Conservation (phyloP, 92 coral and sea anemone genomes). For the Anthopleura xanthogrammica region DNA sequence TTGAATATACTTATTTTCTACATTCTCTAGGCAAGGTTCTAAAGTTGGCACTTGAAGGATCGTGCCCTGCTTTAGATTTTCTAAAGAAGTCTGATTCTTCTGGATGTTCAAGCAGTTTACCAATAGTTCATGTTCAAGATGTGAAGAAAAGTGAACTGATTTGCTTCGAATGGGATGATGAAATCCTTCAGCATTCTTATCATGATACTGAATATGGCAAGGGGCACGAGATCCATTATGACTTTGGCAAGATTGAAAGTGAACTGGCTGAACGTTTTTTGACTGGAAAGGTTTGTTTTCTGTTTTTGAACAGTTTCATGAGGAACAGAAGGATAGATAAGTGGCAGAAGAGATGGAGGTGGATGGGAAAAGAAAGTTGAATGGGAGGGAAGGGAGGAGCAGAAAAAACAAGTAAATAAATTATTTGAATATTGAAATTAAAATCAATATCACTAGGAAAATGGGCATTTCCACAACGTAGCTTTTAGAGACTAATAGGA, state of each 20-base stretch:
- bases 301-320: not conserved
- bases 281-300: slow-evolving; percentile 49
- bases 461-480: too few relatives aligned
- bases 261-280: slow-evolving; percentile 70
- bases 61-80: slow-evolving; percentile 67
- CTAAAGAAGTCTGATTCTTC: slow-evolving; percentile 50
- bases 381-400: not conserved
- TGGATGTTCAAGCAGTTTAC: slow-evolving; percentile 42
- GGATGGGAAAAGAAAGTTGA: not conserved
- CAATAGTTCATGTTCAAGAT: slow-evolving; percentile 74
- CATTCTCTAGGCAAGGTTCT: not conserved
- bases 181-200: slow-evolving; percentile 73
- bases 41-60: slow-evolving; percentile 24
- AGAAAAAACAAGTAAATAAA: not conserved
- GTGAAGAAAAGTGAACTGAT: slow-evolving; percentile 80
- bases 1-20: not conserved
- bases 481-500: too few relatives aligned
- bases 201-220: slow-evolving; percentile 81
- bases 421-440: too few relatives aligned
- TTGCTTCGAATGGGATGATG: slow-evolving; percentile 81
- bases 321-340: not conserved
- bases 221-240: slow-evolving; percentile 75
- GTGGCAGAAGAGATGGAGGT: not conserved
- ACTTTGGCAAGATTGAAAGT: slow-evolving; percentile 79
- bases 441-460: too few relatives aligned